A percentile compares a stretch with the other conserved stretches of the same genome.
These are phyloP conservation scores for Epsilonema sp. DNA, from an alignment of 2,888 invertebrate species.

Conservation along the genomic window DNA sequence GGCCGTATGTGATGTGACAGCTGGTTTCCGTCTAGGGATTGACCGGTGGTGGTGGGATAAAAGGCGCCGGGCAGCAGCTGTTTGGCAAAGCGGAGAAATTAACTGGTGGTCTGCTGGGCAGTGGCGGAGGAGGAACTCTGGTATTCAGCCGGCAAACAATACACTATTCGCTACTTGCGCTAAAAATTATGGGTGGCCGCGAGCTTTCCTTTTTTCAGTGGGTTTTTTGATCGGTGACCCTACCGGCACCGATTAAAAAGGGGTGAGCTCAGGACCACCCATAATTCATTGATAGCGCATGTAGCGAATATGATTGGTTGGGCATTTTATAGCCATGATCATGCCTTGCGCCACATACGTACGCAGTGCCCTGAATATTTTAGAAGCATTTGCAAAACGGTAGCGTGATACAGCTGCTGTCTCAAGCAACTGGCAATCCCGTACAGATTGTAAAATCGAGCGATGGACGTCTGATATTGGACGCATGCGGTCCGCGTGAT, in stretches of 20 bases:
- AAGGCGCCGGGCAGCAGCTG: not conserved
- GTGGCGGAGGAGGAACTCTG: not conserved
- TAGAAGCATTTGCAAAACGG: not conserved
- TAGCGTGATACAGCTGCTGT: not conserved
- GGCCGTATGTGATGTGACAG: not conserved
- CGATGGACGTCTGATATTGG: slow-evolving; percentile 21
- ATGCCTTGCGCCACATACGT: not conserved
- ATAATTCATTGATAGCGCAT: too few species aligned
- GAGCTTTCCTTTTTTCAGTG: too few species aligned
- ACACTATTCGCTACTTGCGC: too few species aligned
- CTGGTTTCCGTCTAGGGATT: not conserved
- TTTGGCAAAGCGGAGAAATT: not conserved
- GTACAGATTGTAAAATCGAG: slow-evolving; percentile 24
- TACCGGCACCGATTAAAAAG: too few species aligned
- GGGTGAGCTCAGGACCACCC: too few species aligned
- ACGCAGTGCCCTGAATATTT: not conserved
- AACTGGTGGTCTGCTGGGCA: not conserved
- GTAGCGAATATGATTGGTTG: too few species aligned
- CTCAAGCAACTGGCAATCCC: not conserved
- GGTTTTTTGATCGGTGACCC: too few species aligned
- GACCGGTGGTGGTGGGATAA: not conserved
- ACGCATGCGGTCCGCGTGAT: slow-evolving; percentile 23
- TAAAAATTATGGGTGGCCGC: too few species aligned
- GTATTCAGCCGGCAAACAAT: not conserved
- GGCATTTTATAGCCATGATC: too few species aligned